Conservation (phyloP, 2,888 invertebrate species). For the Oscheius onirici region DNA sequence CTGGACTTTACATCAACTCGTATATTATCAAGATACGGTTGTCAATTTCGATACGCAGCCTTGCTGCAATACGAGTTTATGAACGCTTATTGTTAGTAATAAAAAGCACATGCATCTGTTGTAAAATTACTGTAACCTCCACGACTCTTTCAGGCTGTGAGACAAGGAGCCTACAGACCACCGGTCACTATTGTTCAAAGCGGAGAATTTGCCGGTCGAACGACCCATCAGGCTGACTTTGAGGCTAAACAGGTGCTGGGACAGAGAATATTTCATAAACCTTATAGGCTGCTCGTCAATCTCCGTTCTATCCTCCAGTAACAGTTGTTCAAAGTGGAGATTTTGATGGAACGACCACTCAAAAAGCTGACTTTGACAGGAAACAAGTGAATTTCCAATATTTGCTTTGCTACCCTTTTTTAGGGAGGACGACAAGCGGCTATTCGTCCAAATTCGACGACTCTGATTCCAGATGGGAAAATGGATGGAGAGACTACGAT, state of each 20-base stretch:
- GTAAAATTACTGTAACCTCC: too few relatives aligned
- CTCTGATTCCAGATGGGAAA: constrained; percentile 15
- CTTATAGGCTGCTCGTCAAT: constrained; percentile 34
- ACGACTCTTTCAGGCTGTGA: neutral
- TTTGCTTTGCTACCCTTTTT: neutral
- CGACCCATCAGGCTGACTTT: constrained; percentile 3
- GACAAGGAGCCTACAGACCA: constrained; percentile 14
- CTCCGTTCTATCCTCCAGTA: constrained; percentile 36
- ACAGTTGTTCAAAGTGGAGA: constrained; percentile 41
- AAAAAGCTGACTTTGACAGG: constrained; percentile 46
- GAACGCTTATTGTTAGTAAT: too few relatives aligned
- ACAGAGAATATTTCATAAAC: neutral
- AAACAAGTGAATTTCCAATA: constrained; percentile 33
- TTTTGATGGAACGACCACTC: constrained; percentile 50
- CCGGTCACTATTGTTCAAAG: neutral
- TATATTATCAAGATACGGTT: too few relatives aligned
- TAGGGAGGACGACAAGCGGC: constrained; percentile 3
- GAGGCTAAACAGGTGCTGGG: neutral
- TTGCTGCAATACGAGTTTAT: too few relatives aligned
- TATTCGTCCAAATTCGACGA: constrained; percentile 16
- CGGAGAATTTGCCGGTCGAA: constrained; percentile 17
- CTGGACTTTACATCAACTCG: too few relatives aligned
- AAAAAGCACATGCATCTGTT: too few relatives aligned
- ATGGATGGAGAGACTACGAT: constrained; percentile 29
- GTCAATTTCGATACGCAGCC: too few relatives aligned